Evolutionary conservation across 2,888 invertebrate genomes (phyloP).

Genomic region (Hemistola chrysoprasaria): DNA sequence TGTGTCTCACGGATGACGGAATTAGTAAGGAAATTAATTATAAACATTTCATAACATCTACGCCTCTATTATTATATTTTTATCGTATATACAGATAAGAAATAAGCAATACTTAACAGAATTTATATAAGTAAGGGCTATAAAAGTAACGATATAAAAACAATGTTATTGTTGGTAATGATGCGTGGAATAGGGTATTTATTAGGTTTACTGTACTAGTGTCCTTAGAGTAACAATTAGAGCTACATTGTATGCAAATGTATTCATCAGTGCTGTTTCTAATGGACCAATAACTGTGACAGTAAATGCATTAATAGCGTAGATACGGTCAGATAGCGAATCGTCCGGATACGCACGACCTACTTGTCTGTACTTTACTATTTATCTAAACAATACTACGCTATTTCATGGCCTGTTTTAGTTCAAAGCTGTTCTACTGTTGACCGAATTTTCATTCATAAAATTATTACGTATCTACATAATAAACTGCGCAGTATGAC

Average conservation of each 20-base stretch:
- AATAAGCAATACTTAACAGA: too few relatives aligned
- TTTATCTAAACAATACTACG: conserved; percentile 26
- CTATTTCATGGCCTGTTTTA: too few relatives aligned
- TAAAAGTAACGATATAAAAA: too few relatives aligned
- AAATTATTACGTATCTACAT: too few relatives aligned
- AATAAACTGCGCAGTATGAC: too few relatives aligned
- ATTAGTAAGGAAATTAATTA: conserved; percentile 1
- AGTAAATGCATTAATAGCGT: conserved; percentile 54
- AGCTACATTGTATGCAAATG: conserved; percentile 10
- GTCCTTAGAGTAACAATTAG: neutral
- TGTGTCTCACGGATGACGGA: conserved; percentile 12
- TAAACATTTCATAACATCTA: conserved; percentile 6
- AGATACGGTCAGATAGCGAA: conserved; percentile 50
- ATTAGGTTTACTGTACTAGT: conserved; percentile 2
- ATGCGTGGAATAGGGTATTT: neutral
- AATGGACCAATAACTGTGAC: conserved; percentile 36
- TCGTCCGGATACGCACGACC: conserved; percentile 72
- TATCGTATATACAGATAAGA: too few relatives aligned
- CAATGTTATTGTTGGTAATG: conserved; percentile 7
- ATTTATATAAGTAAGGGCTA: too few relatives aligned
- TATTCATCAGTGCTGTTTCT: conserved; percentile 11
- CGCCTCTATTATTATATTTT: too few relatives aligned
- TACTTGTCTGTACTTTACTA: conserved; percentile 42
- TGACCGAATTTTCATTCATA: too few relatives aligned
- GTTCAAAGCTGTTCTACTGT: too few relatives aligned